phyloP scores from a whole-genome alignment of 2,888 invertebrate genomes.

The Drosophila fulvimacula region DNA sequence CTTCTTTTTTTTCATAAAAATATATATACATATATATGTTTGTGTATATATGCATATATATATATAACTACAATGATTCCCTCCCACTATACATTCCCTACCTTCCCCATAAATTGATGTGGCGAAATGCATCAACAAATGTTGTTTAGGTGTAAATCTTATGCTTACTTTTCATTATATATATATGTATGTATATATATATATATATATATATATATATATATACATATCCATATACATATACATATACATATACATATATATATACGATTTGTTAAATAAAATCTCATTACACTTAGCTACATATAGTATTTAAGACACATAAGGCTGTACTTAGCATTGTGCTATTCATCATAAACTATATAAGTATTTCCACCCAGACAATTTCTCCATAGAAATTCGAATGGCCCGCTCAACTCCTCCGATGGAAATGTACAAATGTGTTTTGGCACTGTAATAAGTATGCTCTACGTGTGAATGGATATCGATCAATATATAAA shows the following conservation, averaged over 20 bases:
- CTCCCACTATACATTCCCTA: slow-evolving; percentile 1
- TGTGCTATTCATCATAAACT: slow-evolving; percentile 60
- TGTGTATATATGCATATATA: neutral
- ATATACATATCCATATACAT: slow-evolving; percentile 30
- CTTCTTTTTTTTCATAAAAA: slow-evolving; percentile 62
- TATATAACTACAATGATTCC: slow-evolving; percentile 36
- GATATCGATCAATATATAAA: slow-evolving; percentile 14
- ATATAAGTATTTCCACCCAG: slow-evolving; percentile 28
- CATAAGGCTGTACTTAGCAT: slow-evolving; percentile 84
- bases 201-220: slow-evolving; percentile 26
- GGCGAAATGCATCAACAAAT: slow-evolving; percentile 44
- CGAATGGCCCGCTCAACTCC: slow-evolving; percentile 20
- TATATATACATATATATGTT: slow-evolving; percentile 26
- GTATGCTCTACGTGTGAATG: slow-evolving; percentile 28
- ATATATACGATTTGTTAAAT: slow-evolving; percentile 51
- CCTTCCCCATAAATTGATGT: slow-evolving; percentile 11
- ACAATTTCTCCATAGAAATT: neutral
- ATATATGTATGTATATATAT: slow-evolving; percentile 35
- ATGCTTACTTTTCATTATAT: slow-evolving; percentile 55
- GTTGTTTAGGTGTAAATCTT: slow-evolving; percentile 50
- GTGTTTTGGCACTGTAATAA: slow-evolving; percentile 59
- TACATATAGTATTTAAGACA: slow-evolving; percentile 84
- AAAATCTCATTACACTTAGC: slow-evolving; percentile 80
- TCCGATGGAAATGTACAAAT: slow-evolving; percentile 68
- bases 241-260: slow-evolving; percentile 26